Conservation (phyloP, 2,888 invertebrate species). For the Hanleya hanleyi region DNA sequence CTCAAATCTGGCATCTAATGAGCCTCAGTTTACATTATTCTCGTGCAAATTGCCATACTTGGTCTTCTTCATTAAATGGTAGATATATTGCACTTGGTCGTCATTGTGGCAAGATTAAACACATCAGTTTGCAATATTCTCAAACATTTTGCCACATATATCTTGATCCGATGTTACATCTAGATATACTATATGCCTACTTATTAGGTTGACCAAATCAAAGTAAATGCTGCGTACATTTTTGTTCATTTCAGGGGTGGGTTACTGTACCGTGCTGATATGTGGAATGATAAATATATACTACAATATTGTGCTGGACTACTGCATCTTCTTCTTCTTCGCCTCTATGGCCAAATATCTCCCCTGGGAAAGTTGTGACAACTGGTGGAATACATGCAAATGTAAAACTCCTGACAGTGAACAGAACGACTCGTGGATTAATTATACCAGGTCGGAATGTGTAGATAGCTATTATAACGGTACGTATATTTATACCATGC, state of each 20-base stretch:
- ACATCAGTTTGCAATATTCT: no score
- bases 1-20: background rate
- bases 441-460: constrained; percentile 48
- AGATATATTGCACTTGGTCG: no score
- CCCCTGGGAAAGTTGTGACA: constrained; percentile 60
- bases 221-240: background rate
- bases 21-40: no score
- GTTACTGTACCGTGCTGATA: constrained; percentile 56
- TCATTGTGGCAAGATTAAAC: no score
- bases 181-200: no score
- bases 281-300: constrained; percentile 58
- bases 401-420: constrained; percentile 49
- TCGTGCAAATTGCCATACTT: no score
- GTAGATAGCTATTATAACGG: constrained; percentile 22
- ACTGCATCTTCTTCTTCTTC: constrained; percentile 60
- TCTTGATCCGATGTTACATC: no score
- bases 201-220: no score
- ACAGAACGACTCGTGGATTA: constrained; percentile 38
- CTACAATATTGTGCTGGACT: constrained; percentile 66
- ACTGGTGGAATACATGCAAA: constrained; percentile 60
- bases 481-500: constrained; percentile 31
- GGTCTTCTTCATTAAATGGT: no score
- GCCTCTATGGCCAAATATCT: constrained; percentile 57
- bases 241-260: constrained; percentile 52
- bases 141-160: no score